These are phyloP conservation scores for Chanos chanos DNA, from an alignment of 2,797 vertebrate species.

Conservation along the genomic window DNA sequence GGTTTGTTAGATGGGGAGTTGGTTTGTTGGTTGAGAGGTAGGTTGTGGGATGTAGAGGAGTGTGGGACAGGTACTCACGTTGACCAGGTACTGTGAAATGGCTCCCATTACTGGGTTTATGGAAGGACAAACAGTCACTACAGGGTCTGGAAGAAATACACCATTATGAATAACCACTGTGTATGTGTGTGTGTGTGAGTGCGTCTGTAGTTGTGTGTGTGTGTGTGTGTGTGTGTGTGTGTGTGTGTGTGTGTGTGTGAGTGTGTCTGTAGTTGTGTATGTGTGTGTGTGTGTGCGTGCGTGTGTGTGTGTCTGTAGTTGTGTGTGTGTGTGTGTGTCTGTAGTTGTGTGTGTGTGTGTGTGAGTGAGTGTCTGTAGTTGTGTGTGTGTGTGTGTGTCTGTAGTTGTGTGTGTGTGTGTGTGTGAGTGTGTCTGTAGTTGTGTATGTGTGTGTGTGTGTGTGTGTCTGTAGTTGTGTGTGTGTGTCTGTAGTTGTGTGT, in stretches of 20 bases:
- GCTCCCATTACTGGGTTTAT: slow-evolving; percentile 73
- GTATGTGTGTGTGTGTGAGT: too few species aligned
- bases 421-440: slow-evolving; percentile 29
- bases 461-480: too few species aligned
- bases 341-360: too few species aligned
- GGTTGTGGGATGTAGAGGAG: too few species aligned
- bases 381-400: slow-evolving; percentile 6
- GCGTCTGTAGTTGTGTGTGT: not conserved
- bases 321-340: slow-evolving; percentile 6
- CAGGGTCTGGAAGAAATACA: too few species aligned
- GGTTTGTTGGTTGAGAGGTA: too few species aligned
- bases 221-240: not conserved
- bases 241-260: too few species aligned
- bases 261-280: not conserved
- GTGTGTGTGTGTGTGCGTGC: too few species aligned
- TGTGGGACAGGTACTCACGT: slow-evolving; percentile 64
- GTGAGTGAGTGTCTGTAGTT: slow-evolving; percentile 29
- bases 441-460: slow-evolving; percentile 6
- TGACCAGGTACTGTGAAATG: slow-evolving; percentile 72
- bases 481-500: not conserved
- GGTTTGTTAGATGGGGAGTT: too few species aligned
- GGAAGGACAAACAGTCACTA: too few species aligned
- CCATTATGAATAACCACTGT: too few species aligned
- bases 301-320: slow-evolving; percentile 29
- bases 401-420: too few species aligned